Base-by-base conservation (phyloP, 2,113 vertebrate species). In the Anseranas semipalmata region DNA sequence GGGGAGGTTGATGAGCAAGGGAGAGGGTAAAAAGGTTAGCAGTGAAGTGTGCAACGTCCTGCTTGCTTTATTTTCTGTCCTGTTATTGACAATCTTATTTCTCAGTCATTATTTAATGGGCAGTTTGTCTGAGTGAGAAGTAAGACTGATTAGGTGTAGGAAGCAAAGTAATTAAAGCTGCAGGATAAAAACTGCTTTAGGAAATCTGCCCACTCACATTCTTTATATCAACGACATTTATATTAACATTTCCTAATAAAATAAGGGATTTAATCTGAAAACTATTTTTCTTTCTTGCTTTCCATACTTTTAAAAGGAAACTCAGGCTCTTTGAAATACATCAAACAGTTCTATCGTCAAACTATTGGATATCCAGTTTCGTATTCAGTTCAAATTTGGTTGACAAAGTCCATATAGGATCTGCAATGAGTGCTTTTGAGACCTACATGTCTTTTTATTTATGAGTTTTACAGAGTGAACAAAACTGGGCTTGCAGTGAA, bases 1-100 rank as follows among this genome's bases (percentile, higher is more conserved):
- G 77, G 24, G 18, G 56, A 85, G 15, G 18, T 19, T 78, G 46
- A 43, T 48, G 68, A 78, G 56, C 35, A 53, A 9, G 3, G 20
- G 15, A 80, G 43, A 92, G 65, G 73, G 21, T 71, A 67, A 72
- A 92, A 93, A 85, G 56, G 68, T 92, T 76, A 87, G 73, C 86
- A 75, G 32, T 33, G 53, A 87, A 85, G 80, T 89, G 53, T 79
- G 75, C 79, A 90, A 39, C 56, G 79, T 74, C 68, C 43, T 65
- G 25, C 68, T 90, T 77, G 67, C 74, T 96, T 94, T 91, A 76
- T 96, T 95, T 95, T 88, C 80, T 90, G 56, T 81, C 68, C 35
- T 75, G 66, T 60, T 96, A 92, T 75, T 86, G 83, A 87, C 73
- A 84, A 32, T 53, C 48, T 83, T 95, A 65, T 93, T 96, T 95